Conservation (phyloP, 64 coral and sea anemone genomes). For the Porites lutea region DNA sequence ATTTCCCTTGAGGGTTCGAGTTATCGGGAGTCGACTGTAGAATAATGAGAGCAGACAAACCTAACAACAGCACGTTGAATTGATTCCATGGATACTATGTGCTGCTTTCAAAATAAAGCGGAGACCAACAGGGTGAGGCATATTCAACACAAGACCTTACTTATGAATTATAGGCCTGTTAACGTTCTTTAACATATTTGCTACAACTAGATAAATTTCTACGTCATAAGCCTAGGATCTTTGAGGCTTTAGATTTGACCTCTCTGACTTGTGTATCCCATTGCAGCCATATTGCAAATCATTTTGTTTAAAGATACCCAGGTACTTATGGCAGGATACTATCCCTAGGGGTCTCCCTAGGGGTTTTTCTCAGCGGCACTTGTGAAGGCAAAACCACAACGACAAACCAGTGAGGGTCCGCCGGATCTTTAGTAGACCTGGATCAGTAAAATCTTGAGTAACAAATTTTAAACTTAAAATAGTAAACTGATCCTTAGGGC, state of each 20-base stretch:
- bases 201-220: background rate
- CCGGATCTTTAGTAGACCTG: too few relatives aligned
- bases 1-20: too few relatives aligned
- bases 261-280: background rate
- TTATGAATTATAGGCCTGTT: background rate
- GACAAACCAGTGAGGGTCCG: too few relatives aligned
- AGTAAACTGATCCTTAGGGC: too few relatives aligned
- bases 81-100: conserved; percentile 33
- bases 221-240: background rate
- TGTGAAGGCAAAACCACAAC: too few relatives aligned
- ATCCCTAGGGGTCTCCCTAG: background rate
- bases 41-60: conserved; percentile 12
- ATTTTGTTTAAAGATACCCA: background rate
- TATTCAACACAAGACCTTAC: background rate
- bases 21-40: too few relatives aligned
- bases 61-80: conserved; percentile 10
- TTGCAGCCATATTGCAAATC: background rate
- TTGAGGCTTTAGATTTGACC: conserved; percentile 13
- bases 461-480: too few relatives aligned
- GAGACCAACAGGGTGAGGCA: background rate
- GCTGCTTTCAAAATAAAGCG: conserved; percentile 26
- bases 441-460: too few relatives aligned
- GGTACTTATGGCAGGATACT: background rate
- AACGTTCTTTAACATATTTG: background rate
- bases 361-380: too few relatives aligned